These are phyloP conservation scores for Telmatherina bonti DNA, from an alignment of 2,797 vertebrate genomes.

Conservation along the genomic window DNA sequence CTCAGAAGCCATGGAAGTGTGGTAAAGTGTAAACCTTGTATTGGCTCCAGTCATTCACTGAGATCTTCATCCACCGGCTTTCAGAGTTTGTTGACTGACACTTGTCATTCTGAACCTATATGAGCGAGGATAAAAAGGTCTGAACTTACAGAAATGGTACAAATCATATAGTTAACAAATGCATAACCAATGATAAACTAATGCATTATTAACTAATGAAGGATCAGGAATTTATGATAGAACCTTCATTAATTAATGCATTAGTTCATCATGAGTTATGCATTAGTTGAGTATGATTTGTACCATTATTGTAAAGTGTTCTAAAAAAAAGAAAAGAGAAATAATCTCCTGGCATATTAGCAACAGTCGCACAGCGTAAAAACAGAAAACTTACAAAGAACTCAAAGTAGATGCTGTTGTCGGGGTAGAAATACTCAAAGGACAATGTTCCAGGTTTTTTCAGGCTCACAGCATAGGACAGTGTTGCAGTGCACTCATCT, in stretches of 20 bases:
- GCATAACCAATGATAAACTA: too few relatives aligned
- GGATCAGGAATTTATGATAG: too few relatives aligned
- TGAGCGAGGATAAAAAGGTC: not conserved
- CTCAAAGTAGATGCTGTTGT: conserved; percentile 93
- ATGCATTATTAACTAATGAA: too few relatives aligned
- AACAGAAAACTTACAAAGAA: conserved; percentile 89
- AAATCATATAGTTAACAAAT: too few relatives aligned
- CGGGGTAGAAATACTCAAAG: conserved; percentile 95
- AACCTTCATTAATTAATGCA: too few relatives aligned
- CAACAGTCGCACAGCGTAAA: not conserved
- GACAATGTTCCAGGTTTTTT: conserved; percentile 90
- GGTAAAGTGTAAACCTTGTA: conserved; percentile 82
- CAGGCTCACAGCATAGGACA: conserved; percentile 92
- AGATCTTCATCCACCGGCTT: conserved; percentile 89
- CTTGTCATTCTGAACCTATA: conserved; percentile 96
- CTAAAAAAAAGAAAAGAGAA: not conserved
- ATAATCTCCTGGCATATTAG: not conserved
- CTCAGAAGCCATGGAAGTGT: not conserved
- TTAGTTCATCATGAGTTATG: too few relatives aligned
- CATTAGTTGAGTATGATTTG: too few relatives aligned
- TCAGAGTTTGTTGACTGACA: conserved; percentile 90
- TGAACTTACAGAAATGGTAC: too few relatives aligned
- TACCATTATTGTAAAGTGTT: too few relatives aligned
- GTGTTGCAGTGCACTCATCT: conserved; percentile 93
- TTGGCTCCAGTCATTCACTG: conserved; percentile 88